Evolutionary conservation across 2,113 vertebrate genomes (phyloP), one percentile per base, ranked within the genome.

Genomic region (Nycticebus coucang): DNA sequence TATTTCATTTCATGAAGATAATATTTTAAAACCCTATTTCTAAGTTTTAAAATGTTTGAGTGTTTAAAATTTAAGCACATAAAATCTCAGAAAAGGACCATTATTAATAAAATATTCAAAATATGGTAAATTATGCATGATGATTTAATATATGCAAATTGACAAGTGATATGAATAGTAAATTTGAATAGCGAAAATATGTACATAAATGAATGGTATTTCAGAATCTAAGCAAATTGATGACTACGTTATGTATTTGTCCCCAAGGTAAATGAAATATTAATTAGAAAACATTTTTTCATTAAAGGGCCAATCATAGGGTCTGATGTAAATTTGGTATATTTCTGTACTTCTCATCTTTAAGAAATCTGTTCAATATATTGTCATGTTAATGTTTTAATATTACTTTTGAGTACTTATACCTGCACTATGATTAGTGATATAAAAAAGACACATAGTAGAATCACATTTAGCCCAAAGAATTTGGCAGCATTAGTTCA

Each of bases 111-210:
- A 98, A 86, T 97, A 97, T 98, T 86, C 93, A 96, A 94, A 92
- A 93, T 95, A 78, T 85, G 87, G 57, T 97, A 97, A 97, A 97
- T 97, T 97, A 96, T 98, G 72, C 55, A 91, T 81, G 22, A 24
- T 96, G 72, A 87, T 87, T 97, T 98, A 96, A 97, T 96, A 82
- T 92, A 97, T 97, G 79, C 33, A 98, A 97, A 98, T 98, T 79
- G 26, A 35, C 41, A 92, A 96, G 57, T 1, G 24, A 57, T 90
- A 92, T 28, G 82, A 96, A 97, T 88, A 97, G 93, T 41, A 96
- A 84, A 96, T 97, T 97, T 98, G 59, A 96, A 79, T 96, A 95
- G 94, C 92, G 96, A 97, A 98, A 98, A 97, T 98, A 93, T 93
- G 86, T 97, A 94, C 89, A 81, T 97, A 97, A 97, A 92, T 98